A percentile compares a stretch with the other conserved stretches of the same genome.
Conservation (phyloP, 2,888 invertebrate genomes). For the Xestoiulus laeticollis region DNA sequence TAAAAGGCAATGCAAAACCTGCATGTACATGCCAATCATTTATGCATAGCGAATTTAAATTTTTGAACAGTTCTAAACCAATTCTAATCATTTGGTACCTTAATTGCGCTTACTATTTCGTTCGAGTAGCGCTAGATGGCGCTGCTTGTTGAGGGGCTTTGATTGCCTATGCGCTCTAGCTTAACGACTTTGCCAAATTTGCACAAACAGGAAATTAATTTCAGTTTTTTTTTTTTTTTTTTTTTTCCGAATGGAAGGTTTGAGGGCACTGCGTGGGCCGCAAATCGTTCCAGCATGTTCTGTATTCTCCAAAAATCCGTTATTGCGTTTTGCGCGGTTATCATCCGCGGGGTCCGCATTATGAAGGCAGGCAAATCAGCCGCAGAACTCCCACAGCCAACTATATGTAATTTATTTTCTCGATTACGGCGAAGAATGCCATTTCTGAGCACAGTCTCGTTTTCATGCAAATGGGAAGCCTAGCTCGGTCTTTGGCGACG, state of each 20-base stretch:
- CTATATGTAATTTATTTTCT: conserved; percentile 35
- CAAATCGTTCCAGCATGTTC: background rate
- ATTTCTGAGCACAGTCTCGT: conserved; percentile 41
- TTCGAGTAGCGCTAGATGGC: background rate
- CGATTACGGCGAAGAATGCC: background rate
- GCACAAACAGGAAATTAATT: conserved; percentile 43
- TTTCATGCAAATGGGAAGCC: background rate
- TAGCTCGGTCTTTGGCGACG: conserved; percentile 2
- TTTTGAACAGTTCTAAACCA: no score
- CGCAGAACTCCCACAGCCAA: background rate
- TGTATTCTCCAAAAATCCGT: conserved; percentile 24
- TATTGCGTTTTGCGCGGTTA: background rate
- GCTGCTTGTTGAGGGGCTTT: background rate
- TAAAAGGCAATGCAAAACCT: no score
- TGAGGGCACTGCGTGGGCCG: background rate
- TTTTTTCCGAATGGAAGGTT: background rate
- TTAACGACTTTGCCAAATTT: conserved; percentile 21
- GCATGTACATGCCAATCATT: no score
- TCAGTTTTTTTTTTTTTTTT: background rate
- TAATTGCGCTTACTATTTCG: no score
- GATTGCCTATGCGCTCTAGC: no score
- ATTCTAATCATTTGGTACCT: no score
- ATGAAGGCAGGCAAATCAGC: background rate
- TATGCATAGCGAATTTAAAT: no score
- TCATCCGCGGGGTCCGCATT: conserved; percentile 17